Evolutionary conservation across 2,797 vertebrate species (phyloP).

Genomic region (Alcedo quadribrachys): DNA sequence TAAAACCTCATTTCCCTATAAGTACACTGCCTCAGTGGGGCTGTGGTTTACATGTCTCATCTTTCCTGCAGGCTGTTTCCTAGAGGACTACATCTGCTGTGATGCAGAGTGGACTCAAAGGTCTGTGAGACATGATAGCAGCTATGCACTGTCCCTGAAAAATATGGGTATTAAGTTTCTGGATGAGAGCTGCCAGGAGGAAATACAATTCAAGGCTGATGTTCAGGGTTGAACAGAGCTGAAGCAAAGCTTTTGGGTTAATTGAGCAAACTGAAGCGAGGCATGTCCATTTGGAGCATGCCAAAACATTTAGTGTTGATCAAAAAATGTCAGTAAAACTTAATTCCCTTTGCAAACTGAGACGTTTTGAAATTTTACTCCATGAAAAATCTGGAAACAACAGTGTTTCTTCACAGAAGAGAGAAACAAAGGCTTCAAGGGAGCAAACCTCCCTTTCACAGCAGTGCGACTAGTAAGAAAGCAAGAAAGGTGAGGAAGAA

Average conservation of each 20-base stretch:
- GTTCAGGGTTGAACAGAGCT: neutral
- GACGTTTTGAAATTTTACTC: neutral
- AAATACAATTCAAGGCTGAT: neutral
- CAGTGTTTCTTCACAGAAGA: neutral
- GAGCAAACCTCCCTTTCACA: neutral
- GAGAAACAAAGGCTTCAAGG: neutral
- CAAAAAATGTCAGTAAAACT: neutral
- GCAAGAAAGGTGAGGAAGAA: neutral
- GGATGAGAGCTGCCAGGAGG: neutral
- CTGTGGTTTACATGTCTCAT: constrained; percentile 27
- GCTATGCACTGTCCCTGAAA: neutral
- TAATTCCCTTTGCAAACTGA: neutral
- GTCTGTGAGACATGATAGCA: neutral
- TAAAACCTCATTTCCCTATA: constrained; percentile 34
- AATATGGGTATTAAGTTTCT: neutral
- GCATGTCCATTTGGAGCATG: neutral
- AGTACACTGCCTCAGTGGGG: neutral
- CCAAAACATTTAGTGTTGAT: neutral
- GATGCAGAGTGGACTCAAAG: neutral
- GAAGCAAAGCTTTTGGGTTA: constrained; percentile 6
- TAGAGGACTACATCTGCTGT: neutral
- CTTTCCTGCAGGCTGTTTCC: constrained; percentile 2
- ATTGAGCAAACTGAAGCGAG: neutral
- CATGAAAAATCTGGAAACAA: neutral
- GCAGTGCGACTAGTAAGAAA: neutral